Conservation (phyloP, 2,888 invertebrate species). For the Rhamnusium bicolor region DNA sequence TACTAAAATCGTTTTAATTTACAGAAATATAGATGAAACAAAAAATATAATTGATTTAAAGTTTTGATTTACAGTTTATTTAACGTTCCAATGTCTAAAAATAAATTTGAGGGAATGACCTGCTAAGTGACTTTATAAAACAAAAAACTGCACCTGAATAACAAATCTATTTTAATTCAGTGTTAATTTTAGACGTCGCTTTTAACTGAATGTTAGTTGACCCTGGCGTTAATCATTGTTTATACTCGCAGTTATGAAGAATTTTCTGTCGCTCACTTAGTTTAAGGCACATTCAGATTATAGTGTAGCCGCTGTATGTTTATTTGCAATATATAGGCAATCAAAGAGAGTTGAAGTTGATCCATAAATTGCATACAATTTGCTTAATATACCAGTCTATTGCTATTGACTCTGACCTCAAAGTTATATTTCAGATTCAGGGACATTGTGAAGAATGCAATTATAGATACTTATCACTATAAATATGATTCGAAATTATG, state of each 20-base stretch:
- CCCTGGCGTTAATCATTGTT: slow-evolving; percentile 44
- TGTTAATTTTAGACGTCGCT: slow-evolving; percentile 44
- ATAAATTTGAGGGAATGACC: slow-evolving; percentile 29
- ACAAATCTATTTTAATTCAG: slow-evolving; percentile 45
- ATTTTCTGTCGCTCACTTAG: slow-evolving; percentile 22
- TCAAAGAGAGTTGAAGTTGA: slow-evolving; percentile 4
- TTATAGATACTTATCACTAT: background rate
- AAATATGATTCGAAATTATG: too few relatives aligned
- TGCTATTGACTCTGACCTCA: slow-evolving; percentile 17
- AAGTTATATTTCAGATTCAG: background rate
- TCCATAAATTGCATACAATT: slow-evolving; percentile 21
- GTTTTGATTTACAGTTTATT: background rate
- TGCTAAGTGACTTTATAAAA: slow-evolving; percentile 5
- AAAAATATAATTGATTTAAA: background rate
- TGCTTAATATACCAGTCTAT: slow-evolving; percentile 19
- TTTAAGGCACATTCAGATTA: slow-evolving; percentile 11
- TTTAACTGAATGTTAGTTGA: slow-evolving; percentile 48
- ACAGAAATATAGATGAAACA: background rate
- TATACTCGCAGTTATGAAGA: slow-evolving; percentile 26
- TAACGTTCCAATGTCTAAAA: slow-evolving; percentile 4
- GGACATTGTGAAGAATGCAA: background rate
- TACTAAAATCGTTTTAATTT: background rate
- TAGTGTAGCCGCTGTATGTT: background rate
- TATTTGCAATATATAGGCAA: slow-evolving; percentile 16
- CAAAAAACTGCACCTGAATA: slow-evolving; percentile 44